phyloP scores from a whole-genome alignment of 2,797 vertebrate species.

The Tinamus major region DNA sequence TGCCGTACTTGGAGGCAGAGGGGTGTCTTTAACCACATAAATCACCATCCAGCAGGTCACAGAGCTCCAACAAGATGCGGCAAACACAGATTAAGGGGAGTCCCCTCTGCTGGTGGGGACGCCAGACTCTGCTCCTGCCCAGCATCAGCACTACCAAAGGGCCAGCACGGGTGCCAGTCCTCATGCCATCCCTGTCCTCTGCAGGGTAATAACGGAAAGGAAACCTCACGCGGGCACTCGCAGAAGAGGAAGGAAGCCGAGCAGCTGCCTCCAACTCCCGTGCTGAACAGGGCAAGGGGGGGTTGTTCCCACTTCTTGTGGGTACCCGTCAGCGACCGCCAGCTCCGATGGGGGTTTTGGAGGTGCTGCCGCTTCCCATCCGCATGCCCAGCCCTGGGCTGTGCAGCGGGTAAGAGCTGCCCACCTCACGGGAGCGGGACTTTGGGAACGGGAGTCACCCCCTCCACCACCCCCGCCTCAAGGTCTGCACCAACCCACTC shows the following conservation, averaged over 20 bases:
- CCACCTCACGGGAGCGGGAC: not conserved
- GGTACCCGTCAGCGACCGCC: constrained; percentile 7
- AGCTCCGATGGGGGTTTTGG: not conserved
- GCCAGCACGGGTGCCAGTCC: not conserved
- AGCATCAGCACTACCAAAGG: not conserved
- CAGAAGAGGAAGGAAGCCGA: constrained; percentile 52
- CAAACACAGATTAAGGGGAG: not conserved
- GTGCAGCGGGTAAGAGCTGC: not conserved
- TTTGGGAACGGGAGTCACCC: rapidly evolving
- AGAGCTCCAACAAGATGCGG: constrained; percentile 23
- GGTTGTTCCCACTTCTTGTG: not conserved
- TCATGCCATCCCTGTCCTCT: constrained; percentile 23
- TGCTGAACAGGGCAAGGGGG: not conserved
- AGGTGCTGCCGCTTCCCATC: not conserved
- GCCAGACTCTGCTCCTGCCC: constrained; percentile 13
- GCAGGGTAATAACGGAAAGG: constrained; percentile 35
- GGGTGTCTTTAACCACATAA: too few relatives aligned
- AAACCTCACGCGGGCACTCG: not conserved
- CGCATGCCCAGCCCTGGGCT: not conserved
- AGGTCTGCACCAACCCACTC: not conserved
- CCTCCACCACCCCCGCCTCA: rapidly evolving
- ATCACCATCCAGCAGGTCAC: not conserved
- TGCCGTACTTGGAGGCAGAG: constrained; percentile 64
- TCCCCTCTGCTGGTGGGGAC: constrained; percentile 38
- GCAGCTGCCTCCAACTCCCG: not conserved